phyloP scores from a whole-genome alignment of 2,797 vertebrate genomes.

The Anguilla obscura region DNA sequence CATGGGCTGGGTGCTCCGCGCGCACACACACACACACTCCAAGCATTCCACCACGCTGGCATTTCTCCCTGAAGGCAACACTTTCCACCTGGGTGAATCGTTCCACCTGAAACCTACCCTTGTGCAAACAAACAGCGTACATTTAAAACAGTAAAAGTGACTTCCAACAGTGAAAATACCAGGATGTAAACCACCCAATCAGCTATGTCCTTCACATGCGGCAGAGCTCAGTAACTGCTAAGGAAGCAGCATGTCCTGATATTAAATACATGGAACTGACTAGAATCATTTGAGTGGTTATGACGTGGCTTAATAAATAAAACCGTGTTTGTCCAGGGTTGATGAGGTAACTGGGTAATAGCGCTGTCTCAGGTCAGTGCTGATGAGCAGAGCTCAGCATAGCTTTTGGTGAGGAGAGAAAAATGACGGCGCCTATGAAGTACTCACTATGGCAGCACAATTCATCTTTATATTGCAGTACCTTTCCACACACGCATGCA shows the following conservation, averaged over 20 bases:
- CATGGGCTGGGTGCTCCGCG: constrained; percentile 29
- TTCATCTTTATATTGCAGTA: neutral
- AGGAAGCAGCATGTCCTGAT: neutral
- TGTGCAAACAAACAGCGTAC: neutral
- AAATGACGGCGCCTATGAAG: neutral
- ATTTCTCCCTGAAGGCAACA: constrained; percentile 33
- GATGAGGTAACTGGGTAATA: neutral
- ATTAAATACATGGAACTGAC: neutral
- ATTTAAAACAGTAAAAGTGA: neutral
- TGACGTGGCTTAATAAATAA: neutral
- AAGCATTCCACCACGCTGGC: constrained; percentile 37
- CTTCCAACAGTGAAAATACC: neutral
- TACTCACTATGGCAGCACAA: neutral
- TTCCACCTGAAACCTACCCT: constrained; percentile 27
- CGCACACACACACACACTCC: constrained; percentile 35
- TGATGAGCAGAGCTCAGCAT: neutral
- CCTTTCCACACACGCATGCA: neutral
- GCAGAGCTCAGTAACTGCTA: neutral
- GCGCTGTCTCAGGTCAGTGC: neutral
- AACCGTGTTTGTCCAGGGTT: neutral
- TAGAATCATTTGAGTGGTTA: neutral
- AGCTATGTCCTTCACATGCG: neutral
- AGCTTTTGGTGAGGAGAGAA: neutral
- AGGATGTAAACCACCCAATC: neutral
- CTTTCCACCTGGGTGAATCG: constrained; percentile 28